Percentiles rank a stretch among this genome's conserved stretches.
These are phyloP conservation scores for Drosophila erecta DNA, from an alignment of 1,140 invertebrate genomes.

Conservation along the genomic window DNA sequence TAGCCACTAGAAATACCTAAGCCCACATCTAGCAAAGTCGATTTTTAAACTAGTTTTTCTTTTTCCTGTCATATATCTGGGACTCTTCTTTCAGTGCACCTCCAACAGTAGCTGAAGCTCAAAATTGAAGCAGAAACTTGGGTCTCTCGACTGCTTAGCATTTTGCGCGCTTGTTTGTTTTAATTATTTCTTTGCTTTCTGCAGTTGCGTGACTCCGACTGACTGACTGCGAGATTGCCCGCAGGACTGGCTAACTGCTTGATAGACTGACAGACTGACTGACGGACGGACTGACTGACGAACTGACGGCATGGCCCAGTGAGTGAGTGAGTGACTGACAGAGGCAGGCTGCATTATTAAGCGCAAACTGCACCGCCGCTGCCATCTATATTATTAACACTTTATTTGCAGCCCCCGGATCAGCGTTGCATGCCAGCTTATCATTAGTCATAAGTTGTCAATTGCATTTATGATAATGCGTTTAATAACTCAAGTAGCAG, in stretches of 20 bases:
- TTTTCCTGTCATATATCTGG: too few relatives aligned
- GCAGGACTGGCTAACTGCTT: too few relatives aligned
- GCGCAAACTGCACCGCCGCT: conserved; percentile 76
- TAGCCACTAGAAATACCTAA: too few relatives aligned
- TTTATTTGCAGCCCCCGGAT: conserved; percentile 61
- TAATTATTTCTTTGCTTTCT: conserved; percentile 82
- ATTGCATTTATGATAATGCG: conserved; percentile 83
- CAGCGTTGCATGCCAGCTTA: conserved; percentile 77
- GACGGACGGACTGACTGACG: conserved; percentile 1
- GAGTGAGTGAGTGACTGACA: conserved; percentile 45
- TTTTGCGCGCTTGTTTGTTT: conserved; percentile 83
- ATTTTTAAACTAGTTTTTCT: background rate
- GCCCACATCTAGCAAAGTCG: too few relatives aligned
- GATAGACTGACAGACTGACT: conserved; percentile 4
- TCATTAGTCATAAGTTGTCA: conserved; percentile 83
- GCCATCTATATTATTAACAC: conserved; percentile 83
- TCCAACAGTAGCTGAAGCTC: conserved; percentile 18
- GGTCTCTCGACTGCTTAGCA: conserved; percentile 65
- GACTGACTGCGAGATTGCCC: conserved; percentile 28
- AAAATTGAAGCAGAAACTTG: conserved; percentile 33
- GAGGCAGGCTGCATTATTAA: conserved; percentile 75
- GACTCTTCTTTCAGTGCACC: conserved; percentile 3
- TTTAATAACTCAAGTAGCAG: conserved; percentile 78
- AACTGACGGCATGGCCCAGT: conserved; percentile 24
- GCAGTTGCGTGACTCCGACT: conserved; percentile 73